Evolutionary conservation across 2,797 vertebrate species (phyloP), one percentile per base, ranked within the genome.

Genomic region (Avahi laniger): DNA sequence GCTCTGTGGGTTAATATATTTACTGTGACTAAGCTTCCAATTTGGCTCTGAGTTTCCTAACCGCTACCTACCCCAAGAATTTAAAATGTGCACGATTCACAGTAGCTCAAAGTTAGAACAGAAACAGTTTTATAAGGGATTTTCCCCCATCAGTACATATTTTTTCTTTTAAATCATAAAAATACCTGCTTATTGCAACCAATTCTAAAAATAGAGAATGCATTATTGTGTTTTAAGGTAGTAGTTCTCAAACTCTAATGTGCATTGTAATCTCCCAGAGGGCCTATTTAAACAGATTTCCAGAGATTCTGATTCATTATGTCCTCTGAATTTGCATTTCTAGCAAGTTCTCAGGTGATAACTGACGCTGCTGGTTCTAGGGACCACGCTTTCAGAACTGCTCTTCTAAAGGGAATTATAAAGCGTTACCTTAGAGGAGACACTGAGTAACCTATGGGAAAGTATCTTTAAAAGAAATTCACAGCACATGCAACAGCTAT

Each of bases 11-110:
- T 73, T 94, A 41, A 81, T 78, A n/a, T 15, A 54, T 80, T 96
- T 75, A 41, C 61, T 10, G 28, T 59, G 33, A 59, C 59, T 46
- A 28, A 84, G 15, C 24, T n/a, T 90, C 88, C 63, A 79, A 0
- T 54, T 75, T 82, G 70, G 76, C 54, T 88, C 72, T 82, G 63
- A 84, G 35, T 93, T 75, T 95, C 48, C 52, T 81, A 89, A 83
- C 52, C 5, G 33, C 73, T 46, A 26, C 72, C 17, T 13, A 30
- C 48, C 73, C 9, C 73, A 75, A 43, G 50, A 59, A 38, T 35
- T 73, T 65, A 87, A 50, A 59, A 65, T 59, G 24, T 26, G 28
- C 28, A 76, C 3, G 6, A 2, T 59, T 82, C 63, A 7, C 89
- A 76, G 86, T 52, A 83, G 75, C 48, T 88, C 35, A 94, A 83